phyloP scores from a whole-genome alignment of 1,140 invertebrate genomes.

The Bradysia coprophila region DNA sequence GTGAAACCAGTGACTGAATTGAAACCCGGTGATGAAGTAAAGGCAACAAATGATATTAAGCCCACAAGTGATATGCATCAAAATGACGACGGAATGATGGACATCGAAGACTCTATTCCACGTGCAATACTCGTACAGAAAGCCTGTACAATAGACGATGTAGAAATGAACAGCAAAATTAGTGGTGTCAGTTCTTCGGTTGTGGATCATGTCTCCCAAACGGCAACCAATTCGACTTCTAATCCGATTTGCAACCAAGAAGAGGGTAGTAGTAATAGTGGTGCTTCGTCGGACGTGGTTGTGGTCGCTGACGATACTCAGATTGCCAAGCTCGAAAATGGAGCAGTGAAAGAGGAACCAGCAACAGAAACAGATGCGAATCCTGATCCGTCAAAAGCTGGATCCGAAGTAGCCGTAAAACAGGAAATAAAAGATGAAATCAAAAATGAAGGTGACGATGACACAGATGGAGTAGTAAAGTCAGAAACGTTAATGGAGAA shows the following conservation, averaged over 20 bases:
- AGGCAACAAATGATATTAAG: not conserved
- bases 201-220: not conserved
- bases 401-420: constrained; percentile 13
- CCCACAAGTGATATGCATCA: not conserved
- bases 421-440: constrained; percentile 26
- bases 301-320: constrained; percentile 17
- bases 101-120: constrained; percentile 31
- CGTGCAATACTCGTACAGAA: constrained; percentile 30
- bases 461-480: constrained; percentile 29
- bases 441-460: constrained; percentile 24
- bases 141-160: constrained; percentile 3
- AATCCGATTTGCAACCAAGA: constrained; percentile 1
- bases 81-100: not conserved
- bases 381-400: constrained; percentile 18
- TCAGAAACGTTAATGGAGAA: constrained; percentile 24
- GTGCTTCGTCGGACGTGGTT: constrained; percentile 8
- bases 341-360: constrained; percentile 13
- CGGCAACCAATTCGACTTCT: not conserved
- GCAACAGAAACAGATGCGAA: not conserved
- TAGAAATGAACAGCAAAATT: constrained; percentile 1
- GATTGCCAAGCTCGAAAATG: constrained; percentile 17
- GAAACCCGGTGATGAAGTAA: not conserved
- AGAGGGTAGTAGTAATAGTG: constrained; percentile 1
- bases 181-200: not conserved
- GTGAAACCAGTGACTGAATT: not conserved